Percentiles rank a stretch among this genome's conserved stretches.
These are phyloP conservation scores for Antheraea yamamai DNA, from an alignment of 2,888 invertebrate genomes.

Conservation along the genomic window DNA sequence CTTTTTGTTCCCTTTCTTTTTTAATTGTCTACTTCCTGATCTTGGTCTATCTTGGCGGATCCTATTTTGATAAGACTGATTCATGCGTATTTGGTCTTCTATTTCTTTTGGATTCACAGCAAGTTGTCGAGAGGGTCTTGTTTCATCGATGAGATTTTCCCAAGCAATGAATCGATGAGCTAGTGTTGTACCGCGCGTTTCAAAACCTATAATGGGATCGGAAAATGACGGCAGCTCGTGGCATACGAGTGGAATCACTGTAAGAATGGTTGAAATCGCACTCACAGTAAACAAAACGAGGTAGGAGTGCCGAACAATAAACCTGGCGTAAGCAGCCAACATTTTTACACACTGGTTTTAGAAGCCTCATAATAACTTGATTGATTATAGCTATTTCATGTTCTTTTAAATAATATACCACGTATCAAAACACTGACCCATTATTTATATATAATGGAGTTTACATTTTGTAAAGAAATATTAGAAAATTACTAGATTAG, in stretches of 20 bases:
- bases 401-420: conserved; percentile 41
- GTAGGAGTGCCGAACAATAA: conserved; percentile 77
- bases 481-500: conserved; percentile 15
- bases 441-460: conserved; percentile 28
- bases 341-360: conserved; percentile 59
- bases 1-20: conserved; percentile 64
- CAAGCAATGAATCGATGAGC: conserved; percentile 91
- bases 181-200: conserved; percentile 93
- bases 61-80: conserved; percentile 64
- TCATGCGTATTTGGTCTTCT: conserved; percentile 77
- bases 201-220: conserved; percentile 95
- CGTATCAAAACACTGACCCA: conserved; percentile 42
- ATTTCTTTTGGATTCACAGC: conserved; percentile 88
- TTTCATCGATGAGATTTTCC: conserved; percentile 91
- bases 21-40: conserved; percentile 62
- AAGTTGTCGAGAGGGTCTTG: conserved; percentile 85
- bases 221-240: conserved; percentile 87
- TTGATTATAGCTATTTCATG: conserved; percentile 53
- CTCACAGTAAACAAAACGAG: conserved; percentile 66
- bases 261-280: conserved; percentile 65
- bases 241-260: conserved; percentile 68
- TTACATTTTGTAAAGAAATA: conserved; percentile 52
- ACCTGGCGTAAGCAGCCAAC: conserved; percentile 75
- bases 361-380: conserved; percentile 59
- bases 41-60: conserved; percentile 55